Evolutionary conservation across 2,888 invertebrate genomes (phyloP).

Genomic region (Tuta absoluta): DNA sequence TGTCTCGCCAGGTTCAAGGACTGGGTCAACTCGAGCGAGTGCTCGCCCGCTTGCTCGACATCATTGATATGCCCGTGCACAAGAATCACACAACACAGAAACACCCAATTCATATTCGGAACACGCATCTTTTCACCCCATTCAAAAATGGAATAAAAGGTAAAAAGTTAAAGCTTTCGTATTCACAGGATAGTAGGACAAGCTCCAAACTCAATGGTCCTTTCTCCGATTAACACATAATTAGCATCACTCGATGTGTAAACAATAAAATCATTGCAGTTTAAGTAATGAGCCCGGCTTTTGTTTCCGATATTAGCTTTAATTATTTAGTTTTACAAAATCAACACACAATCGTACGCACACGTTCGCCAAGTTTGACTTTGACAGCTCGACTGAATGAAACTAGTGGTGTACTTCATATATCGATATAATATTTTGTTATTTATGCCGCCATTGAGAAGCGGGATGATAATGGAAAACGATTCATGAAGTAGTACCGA

Average conservation of each 20-base stretch:
- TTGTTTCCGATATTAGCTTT: conserved; percentile 24
- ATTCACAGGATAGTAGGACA: conserved; percentile 62
- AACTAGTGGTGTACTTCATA: neutral
- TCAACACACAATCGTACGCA: conserved; percentile 13
- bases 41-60: conserved; percentile 54
- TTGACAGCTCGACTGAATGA: conserved; percentile 32
- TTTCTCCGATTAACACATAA: neutral
- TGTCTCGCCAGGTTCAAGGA: conserved; percentile 83
- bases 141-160: conserved; percentile 47
- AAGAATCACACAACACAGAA: conserved; percentile 53
- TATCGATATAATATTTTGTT: neutral
- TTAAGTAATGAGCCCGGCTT: conserved; percentile 35
- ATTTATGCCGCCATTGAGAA: no score
- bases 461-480: no score
- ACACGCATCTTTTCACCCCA: conserved; percentile 58
- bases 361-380: conserved; percentile 11
- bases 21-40: conserved; percentile 82
- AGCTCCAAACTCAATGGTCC: conserved; percentile 4
- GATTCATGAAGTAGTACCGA: no score
- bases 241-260: neutral
- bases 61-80: conserved; percentile 58
- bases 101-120: conserved; percentile 50
- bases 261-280: conserved; percentile 17
- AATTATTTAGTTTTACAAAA: conserved; percentile 24
- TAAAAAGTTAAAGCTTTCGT: conserved; percentile 61